Evolutionary conservation across 2,888 invertebrate species (phyloP).

Genomic region (Nomada ruficornis): DNA sequence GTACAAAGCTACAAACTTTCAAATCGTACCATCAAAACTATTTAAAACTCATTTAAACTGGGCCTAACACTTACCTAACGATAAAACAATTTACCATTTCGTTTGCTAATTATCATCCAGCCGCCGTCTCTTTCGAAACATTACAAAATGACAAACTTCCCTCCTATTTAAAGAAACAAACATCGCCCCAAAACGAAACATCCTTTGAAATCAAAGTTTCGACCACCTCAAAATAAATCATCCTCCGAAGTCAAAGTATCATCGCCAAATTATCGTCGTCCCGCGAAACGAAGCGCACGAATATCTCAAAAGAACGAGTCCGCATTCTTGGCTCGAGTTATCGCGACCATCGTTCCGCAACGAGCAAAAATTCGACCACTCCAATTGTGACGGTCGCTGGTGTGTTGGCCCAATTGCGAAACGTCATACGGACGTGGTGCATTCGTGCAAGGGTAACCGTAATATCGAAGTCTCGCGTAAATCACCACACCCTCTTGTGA

Average conservation of each 20-base stretch:
- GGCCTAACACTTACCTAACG: no score
- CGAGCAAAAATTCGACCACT: constrained; percentile 24
- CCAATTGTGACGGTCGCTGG: constrained; percentile 14
- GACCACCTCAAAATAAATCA: background rate
- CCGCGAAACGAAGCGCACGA: background rate
- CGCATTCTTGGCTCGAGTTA: constrained; percentile 1
- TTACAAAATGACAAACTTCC: no score
- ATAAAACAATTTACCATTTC: no score
- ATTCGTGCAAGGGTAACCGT: constrained; percentile 51
- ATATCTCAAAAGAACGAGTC: background rate
- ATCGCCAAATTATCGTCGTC: background rate
- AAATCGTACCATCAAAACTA: no score
- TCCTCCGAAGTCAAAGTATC: background rate
- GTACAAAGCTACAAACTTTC: background rate
- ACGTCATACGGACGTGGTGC: constrained; percentile 38
- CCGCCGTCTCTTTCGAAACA: no score
- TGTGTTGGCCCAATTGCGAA: constrained; percentile 52
- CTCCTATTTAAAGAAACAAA: background rate
- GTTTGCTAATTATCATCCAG: no score
- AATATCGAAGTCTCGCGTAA: constrained; percentile 70
- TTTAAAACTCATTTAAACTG: no score
- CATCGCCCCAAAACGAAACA: background rate
- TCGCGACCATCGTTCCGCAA: background rate
- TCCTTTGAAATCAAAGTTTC: background rate
- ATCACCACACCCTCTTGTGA: constrained; percentile 80